Evolutionary conservation across 2,797 vertebrate genomes (phyloP).

Genomic region (Pseudotriccus pelzelni): DNA sequence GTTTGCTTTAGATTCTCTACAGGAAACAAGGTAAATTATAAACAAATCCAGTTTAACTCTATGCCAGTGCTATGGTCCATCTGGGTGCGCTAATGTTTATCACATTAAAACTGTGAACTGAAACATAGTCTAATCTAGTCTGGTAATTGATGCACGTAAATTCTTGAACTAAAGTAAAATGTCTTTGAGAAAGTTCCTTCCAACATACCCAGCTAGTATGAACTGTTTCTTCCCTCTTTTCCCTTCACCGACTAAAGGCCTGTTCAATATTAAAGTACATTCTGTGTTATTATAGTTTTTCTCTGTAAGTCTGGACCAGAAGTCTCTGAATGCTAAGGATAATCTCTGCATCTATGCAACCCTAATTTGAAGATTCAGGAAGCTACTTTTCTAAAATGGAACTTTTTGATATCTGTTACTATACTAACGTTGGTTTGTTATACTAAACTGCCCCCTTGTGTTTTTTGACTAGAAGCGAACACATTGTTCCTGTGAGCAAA

Average conservation of each 20-base stretch:
- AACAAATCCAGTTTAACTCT: neutral
- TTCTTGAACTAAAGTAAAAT: neutral
- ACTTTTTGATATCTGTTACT: neutral
- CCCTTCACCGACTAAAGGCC: neutral
- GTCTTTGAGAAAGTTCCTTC: neutral
- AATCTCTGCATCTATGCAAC: neutral
- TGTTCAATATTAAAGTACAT: neutral
- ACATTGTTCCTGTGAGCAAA: neutral
- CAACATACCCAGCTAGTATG: neutral
- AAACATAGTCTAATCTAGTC: neutral
- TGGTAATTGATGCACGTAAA: neutral
- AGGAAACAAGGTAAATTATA: neutral
- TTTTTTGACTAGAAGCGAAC: neutral
- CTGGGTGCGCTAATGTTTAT: neutral
- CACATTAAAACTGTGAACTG: neutral
- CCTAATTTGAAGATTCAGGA: neutral
- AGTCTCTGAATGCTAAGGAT: neutral
- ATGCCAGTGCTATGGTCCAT: neutral
- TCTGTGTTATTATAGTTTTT: neutral
- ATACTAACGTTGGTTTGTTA: neutral
- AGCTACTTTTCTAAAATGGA: neutral
- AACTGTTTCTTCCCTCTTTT: neutral
- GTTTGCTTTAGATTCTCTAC: neutral
- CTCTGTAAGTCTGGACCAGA: neutral
- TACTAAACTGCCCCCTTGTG: constrained; percentile 66